Conservation (phyloP, 2,888 invertebrate genomes). For the Scaptodrosophila latifasciaeformis region DNA sequence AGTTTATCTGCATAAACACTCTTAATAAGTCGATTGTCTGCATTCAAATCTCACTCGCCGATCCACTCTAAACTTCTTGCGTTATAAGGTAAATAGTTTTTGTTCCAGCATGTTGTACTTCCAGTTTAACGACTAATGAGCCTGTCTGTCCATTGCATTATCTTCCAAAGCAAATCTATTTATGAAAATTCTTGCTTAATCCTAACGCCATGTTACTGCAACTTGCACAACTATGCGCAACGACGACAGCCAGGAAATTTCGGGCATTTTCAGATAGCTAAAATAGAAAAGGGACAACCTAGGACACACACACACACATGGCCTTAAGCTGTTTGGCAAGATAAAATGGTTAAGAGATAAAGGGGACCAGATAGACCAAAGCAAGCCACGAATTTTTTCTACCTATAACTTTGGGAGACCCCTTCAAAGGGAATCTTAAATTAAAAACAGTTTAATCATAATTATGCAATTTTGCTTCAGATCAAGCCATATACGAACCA, state of each 20-base stretch:
- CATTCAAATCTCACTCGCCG: constrained; percentile 50
- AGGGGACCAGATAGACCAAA: no score
- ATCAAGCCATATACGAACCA: constrained; percentile 46
- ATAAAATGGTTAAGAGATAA: no score
- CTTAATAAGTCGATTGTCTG: constrained; percentile 67
- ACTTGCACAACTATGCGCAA: constrained; percentile 52
- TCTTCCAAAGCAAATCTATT: constrained; percentile 47
- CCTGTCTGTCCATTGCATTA: constrained; percentile 40
- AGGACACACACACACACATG: constrained; percentile 44
- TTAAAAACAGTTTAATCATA: constrained; percentile 52
- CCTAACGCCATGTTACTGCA: constrained; percentile 52
- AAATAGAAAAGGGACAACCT: no score
- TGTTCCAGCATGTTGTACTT: background rate
- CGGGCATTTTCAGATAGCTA: no score
- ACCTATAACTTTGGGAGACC: no score
- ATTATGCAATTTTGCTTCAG: constrained; percentile 51
- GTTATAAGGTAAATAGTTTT: no score
- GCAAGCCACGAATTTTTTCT: no score
- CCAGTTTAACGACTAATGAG: constrained; percentile 50
- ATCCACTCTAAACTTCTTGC: no score
- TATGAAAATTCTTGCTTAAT: constrained; percentile 46
- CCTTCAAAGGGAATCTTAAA: no score
- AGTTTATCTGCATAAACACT: constrained; percentile 71
- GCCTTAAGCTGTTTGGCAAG: constrained; percentile 51
- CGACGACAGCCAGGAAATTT: constrained; percentile 24